phyloP scores from a whole-genome alignment of 2,113 vertebrate species.

The Xerus inauris region DNA sequence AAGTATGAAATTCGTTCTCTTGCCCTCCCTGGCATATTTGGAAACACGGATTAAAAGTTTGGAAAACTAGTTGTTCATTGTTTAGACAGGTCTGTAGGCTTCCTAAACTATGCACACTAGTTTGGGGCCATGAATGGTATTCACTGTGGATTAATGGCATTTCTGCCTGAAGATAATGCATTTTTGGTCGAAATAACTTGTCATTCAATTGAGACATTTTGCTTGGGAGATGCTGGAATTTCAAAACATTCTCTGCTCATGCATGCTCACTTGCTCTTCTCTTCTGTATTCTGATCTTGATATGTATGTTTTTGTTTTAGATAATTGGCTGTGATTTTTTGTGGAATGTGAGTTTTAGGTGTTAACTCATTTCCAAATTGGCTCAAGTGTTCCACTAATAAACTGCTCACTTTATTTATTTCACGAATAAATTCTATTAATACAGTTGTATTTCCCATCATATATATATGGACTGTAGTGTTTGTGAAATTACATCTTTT shows the following conservation, averaged over 20 bases:
- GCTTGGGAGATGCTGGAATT: not conserved
- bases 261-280: not conserved
- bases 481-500: not conserved
- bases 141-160: not conserved
- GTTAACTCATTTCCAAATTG: not conserved
- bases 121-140: not conserved
- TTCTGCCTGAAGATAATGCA: slow-evolving; percentile 45
- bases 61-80: not conserved
- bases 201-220: not conserved
- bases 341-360: not conserved
- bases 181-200: slow-evolving; percentile 42
- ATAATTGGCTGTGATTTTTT: not conserved
- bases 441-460: not conserved
- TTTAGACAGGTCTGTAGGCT: not conserved
- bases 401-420: not conserved
- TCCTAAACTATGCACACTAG: not conserved
- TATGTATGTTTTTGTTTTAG: not conserved
- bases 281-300: not conserved
- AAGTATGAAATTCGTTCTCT: not conserved
- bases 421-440: not conserved
- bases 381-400: not conserved
- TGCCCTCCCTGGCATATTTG: not conserved
- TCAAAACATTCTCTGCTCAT: not conserved
- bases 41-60: slow-evolving; percentile 3
- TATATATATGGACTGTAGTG: not conserved